phyloP scores from a whole-genome alignment of 2,797 vertebrate genomes.

The Gobionotothen gibberifrons region DNA sequence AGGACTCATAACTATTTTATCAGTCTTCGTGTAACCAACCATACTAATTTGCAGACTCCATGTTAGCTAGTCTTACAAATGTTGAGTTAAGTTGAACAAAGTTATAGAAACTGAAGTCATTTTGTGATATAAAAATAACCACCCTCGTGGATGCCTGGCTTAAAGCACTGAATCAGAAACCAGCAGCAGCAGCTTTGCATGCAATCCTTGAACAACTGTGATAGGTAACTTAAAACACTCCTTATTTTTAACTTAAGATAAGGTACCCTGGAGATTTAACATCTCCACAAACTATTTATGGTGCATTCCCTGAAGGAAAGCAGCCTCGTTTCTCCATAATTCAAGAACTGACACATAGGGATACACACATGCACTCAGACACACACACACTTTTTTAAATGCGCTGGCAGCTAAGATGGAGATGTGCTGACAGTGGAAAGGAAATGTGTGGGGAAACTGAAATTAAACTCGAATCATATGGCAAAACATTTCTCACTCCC shows the following conservation, averaged over 20 bases:
- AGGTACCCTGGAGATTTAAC: slow-evolving; percentile 30
- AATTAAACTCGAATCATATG: too few relatives aligned
- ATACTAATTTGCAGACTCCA: background rate
- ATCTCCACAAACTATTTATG: slow-evolving; percentile 56
- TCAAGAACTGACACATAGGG: slow-evolving; percentile 41
- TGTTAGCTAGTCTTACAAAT: background rate
- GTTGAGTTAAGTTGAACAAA: background rate
- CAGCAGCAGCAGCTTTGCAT: slow-evolving; percentile 2
- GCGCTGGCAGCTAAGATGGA: background rate
- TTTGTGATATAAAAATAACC: background rate
- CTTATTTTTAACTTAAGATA: slow-evolving; percentile 31
- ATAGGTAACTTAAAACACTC: slow-evolving; percentile 20
- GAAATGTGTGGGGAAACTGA: background rate
- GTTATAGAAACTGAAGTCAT: background rate
- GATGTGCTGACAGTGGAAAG: slow-evolving; percentile 7
- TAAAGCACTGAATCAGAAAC: background rate
- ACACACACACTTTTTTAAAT: slow-evolving; percentile 14
- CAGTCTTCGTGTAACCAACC: background rate
- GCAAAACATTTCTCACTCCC: background rate
- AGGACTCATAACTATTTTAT: background rate
- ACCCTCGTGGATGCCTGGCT: background rate
- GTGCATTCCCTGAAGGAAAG: slow-evolving; percentile 49
- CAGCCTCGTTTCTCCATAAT: slow-evolving; percentile 60
- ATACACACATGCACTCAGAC: slow-evolving; percentile 25
- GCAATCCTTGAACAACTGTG: slow-evolving; percentile 10